These are phyloP conservation scores for Petrocephalus microphthalmus DNA, from an alignment of 2,113 vertebrate species.

Conservation along the genomic window DNA sequence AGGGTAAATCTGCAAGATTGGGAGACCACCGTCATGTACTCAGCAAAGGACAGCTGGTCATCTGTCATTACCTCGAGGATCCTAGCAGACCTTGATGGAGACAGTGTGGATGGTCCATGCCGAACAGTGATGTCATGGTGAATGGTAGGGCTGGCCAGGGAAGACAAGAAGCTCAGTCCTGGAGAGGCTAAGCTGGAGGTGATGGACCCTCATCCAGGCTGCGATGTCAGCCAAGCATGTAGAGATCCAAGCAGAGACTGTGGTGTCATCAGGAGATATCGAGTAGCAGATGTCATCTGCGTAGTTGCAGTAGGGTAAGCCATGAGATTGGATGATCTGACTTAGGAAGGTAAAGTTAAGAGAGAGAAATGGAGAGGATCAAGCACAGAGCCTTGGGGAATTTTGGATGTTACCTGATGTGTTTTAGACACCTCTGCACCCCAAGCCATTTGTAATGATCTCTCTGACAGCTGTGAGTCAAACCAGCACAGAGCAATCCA, in stretches of 20 bases:
- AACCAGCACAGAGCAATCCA: neutral
- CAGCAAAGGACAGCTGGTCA: neutral
- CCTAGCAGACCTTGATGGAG: too few species aligned
- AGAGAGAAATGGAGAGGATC: neutral
- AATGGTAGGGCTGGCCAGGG: neutral
- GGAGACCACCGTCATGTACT: neutral
- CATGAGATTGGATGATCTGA: neutral
- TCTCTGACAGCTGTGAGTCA: neutral
- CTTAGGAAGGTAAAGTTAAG: too few species aligned
- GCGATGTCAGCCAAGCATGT: neutral
- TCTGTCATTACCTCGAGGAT: neutral
- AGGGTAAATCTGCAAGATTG: too few species aligned
- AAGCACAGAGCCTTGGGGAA: neutral
- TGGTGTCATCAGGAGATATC: neutral
- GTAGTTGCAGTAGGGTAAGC: neutral
- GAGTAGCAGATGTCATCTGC: neutral
- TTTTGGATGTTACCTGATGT: neutral
- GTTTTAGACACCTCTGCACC: neutral
- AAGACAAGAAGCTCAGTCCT: too few species aligned
- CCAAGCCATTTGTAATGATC: neutral
- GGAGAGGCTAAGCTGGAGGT: neutral
- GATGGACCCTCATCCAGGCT: too few species aligned
- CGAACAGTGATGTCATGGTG: neutral
- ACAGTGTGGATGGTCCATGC: too few species aligned
- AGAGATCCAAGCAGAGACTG: neutral